Evolutionary conservation across 2,888 invertebrate genomes (phyloP).

Genomic region (Aporophyla lueneburgensis): DNA sequence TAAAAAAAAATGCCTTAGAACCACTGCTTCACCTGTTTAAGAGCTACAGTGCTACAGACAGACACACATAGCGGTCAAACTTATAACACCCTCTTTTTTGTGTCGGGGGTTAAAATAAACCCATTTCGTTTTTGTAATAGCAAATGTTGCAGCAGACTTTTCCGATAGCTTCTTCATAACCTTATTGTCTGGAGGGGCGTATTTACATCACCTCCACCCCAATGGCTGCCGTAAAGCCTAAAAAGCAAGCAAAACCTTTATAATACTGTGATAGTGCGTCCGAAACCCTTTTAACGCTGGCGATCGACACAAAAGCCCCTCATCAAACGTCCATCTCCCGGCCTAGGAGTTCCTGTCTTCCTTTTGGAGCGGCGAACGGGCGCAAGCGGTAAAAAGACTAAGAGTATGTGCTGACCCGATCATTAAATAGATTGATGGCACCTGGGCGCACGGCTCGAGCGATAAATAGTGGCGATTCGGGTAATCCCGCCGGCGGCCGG

Average conservation of each 20-base stretch:
- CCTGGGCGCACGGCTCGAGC: conserved; percentile 90
- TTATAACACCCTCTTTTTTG: no score
- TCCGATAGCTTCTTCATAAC: conserved; percentile 20
- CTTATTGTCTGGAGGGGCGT: conserved; percentile 8
- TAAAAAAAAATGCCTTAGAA: no score
- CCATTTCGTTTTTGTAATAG: neutral
- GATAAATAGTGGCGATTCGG: conserved; percentile 91
- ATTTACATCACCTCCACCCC: conserved; percentile 41
- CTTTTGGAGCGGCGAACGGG: conserved; percentile 81
- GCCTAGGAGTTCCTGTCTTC: conserved; percentile 80
- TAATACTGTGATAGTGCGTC: conserved; percentile 81
- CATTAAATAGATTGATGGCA: conserved; percentile 91
- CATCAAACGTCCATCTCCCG: conserved; percentile 90
- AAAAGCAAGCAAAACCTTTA: conserved; percentile 69
- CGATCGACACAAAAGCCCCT: conserved; percentile 89
- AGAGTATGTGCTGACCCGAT: conserved; percentile 90
- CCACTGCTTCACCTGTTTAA: no score
- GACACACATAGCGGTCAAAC: no score
- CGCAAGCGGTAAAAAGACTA: conserved; percentile 85
- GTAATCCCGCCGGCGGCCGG: conserved; percentile 87
- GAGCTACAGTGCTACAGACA: no score
- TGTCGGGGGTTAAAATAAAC: neutral
- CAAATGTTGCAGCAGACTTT: conserved; percentile 6
- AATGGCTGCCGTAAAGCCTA: conserved; percentile 43
- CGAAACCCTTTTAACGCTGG: conserved; percentile 85